Conservation (phyloP, 2,888 invertebrate genomes). For the Podotricha telesiphe region DNA sequence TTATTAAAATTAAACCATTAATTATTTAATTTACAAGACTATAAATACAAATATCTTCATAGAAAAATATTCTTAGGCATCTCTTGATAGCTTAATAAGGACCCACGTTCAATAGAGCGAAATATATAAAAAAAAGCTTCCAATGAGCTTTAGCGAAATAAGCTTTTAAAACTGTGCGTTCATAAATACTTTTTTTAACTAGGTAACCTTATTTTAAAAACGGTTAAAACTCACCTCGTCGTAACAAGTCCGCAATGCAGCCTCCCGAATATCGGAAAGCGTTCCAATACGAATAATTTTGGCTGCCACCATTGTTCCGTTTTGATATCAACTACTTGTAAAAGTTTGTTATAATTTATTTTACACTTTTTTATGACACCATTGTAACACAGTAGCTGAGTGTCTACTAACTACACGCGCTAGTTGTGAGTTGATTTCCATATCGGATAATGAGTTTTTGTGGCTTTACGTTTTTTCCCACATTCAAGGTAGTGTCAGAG, state of each 20-base stretch:
- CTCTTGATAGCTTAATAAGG: slow-evolving; percentile 9
- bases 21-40: background rate
- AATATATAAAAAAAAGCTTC: background rate
- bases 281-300: slow-evolving; percentile 40
- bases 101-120: slow-evolving; percentile 23
- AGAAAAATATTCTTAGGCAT: slow-evolving; percentile 6
- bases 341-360: slow-evolving; percentile 22
- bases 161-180: slow-evolving; percentile 8
- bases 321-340: slow-evolving; percentile 34
- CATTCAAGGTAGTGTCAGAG: no score
- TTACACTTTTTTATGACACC: slow-evolving; percentile 1
- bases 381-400: background rate
- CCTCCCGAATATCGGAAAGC: slow-evolving; percentile 46
- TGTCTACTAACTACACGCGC: no score
- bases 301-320: slow-evolving; percentile 35
- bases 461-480: no score
- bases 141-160: slow-evolving; percentile 6
- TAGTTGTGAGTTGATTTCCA: no score
- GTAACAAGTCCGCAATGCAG: slow-evolving; percentile 45
- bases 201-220: slow-evolving; percentile 33
- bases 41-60: background rate
- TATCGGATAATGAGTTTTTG: no score
- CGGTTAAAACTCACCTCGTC: slow-evolving; percentile 27
- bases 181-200: slow-evolving; percentile 23
- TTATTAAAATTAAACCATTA: no score